A percentile compares a stretch with the other conserved stretches of the same genome.
Conservation (phyloP, 2,797 vertebrate genomes). For the Crax fasciolata region DNA sequence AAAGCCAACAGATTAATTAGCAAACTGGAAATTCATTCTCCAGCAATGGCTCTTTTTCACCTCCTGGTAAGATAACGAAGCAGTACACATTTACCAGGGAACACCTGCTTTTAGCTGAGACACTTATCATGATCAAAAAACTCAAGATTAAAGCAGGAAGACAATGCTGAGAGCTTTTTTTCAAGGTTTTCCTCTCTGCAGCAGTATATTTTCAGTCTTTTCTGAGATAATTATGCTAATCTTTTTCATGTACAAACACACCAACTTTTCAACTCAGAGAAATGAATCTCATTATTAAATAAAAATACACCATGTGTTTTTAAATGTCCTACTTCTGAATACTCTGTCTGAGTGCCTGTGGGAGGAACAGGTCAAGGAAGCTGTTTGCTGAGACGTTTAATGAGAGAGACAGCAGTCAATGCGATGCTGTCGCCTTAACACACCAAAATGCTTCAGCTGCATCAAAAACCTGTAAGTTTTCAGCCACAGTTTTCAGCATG, state of each 20-base stretch:
- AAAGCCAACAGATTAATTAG: constrained; percentile 30
- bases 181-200: not conserved
- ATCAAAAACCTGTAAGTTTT: not conserved
- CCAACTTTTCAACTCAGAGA: not conserved
- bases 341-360: not conserved
- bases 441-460: not conserved
- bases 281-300: not conserved
- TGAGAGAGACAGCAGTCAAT: not conserved
- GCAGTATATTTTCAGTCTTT: not conserved
- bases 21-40: constrained; percentile 1
- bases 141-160: not conserved
- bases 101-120: constrained; percentile 2
- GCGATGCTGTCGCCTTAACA: not conserved
- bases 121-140: not conserved
- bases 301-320: not conserved
- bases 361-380: not conserved
- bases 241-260: not conserved
- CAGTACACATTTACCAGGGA: not conserved
- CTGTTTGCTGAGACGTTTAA: not conserved
- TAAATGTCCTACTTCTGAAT: not conserved
- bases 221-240: not conserved
- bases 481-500: not conserved
- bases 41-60: not conserved
- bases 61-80: not conserved
- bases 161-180: not conserved